Percentiles rank a stretch among this genome's conserved stretches.
Evolutionary conservation across 2,797 vertebrate genomes (phyloP).

Genomic region (Gastrophryne carolinensis): DNA sequence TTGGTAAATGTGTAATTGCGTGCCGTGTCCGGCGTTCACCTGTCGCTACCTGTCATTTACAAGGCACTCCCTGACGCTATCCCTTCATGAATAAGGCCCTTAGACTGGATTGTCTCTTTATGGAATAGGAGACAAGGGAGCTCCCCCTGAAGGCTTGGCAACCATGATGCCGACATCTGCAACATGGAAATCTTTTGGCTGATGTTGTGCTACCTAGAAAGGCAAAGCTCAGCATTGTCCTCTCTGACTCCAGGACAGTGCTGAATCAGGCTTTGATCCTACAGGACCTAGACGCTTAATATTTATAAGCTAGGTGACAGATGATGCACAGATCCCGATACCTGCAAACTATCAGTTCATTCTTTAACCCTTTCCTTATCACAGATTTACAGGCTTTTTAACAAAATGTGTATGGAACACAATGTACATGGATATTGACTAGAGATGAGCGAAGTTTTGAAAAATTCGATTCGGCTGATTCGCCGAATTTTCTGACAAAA

Average conservation of each 20-base stretch:
- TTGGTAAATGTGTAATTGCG: too few relatives aligned
- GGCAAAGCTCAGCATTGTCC: conserved; percentile 12
- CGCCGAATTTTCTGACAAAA: too few relatives aligned
- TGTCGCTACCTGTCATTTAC: too few relatives aligned
- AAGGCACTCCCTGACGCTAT: too few relatives aligned
- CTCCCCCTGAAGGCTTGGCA: background rate
- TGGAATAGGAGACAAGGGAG: too few relatives aligned
- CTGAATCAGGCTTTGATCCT: conserved; percentile 24
- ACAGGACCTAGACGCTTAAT: background rate
- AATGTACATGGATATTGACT: too few relatives aligned
- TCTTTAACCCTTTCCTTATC: background rate
- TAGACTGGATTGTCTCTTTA: too few relatives aligned
- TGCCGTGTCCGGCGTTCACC: too few relatives aligned
- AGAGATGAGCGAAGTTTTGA: too few relatives aligned
- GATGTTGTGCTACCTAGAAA: conserved; percentile 8
- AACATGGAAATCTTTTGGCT: background rate
- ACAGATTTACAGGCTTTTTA: background rate
- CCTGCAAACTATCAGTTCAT: background rate
- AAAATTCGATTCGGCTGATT: too few relatives aligned
- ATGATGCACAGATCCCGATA: background rate
- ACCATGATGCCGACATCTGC: conserved; percentile 9
- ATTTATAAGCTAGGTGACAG: background rate
- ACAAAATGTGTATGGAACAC: too few relatives aligned
- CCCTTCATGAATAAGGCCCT: too few relatives aligned
- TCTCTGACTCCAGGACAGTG: conserved; percentile 1